These are phyloP conservation scores for Paracanthobrama guichenoti DNA, from an alignment of 2,113 vertebrate genomes.

Conservation along the genomic window DNA sequence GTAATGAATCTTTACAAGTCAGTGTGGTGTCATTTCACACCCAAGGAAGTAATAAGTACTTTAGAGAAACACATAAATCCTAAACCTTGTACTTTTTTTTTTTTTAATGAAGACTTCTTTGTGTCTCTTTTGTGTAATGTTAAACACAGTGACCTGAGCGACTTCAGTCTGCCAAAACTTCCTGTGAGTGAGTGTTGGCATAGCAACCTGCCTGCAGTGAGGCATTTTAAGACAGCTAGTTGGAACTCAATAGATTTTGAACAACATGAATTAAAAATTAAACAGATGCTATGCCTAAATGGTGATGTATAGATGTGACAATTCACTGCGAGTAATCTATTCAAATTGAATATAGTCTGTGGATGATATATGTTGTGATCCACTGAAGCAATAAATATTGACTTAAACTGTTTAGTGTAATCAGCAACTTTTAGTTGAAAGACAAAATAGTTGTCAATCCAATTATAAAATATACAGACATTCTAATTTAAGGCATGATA, in stretches of 20 bases:
- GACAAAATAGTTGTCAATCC: neutral
- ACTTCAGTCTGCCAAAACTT: slow-evolving; percentile 47
- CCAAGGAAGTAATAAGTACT: slow-evolving; percentile 17
- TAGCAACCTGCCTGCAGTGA: slow-evolving; percentile 63
- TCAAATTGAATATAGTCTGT: neutral
- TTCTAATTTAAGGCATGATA: neutral
- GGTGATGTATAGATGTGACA: neutral
- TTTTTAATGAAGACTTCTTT: neutral
- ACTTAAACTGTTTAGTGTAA: neutral
- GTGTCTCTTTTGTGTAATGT: slow-evolving; percentile 50
- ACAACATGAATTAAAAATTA: neutral
- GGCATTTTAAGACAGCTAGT: slow-evolving; percentile 29
- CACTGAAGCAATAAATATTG: neutral
- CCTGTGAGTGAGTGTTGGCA: slow-evolving; percentile 67
- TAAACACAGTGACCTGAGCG: slow-evolving; percentile 47
- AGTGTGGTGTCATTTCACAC: slow-evolving; percentile 9
- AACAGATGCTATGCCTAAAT: slow-evolving; percentile 1
- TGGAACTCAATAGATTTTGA: slow-evolving; percentile 52
- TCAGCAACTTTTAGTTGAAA: neutral
- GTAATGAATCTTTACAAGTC: slow-evolving; percentile 38
- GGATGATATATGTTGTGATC: neutral
- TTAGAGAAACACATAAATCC: neutral
- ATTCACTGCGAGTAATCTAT: neutral
- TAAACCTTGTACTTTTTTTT: neutral
- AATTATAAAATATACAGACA: neutral